Percentiles rank a stretch among this genome's conserved stretches.
phyloP scores from a whole-genome alignment of 2,113 vertebrate species.

The Caretta caretta region DNA sequence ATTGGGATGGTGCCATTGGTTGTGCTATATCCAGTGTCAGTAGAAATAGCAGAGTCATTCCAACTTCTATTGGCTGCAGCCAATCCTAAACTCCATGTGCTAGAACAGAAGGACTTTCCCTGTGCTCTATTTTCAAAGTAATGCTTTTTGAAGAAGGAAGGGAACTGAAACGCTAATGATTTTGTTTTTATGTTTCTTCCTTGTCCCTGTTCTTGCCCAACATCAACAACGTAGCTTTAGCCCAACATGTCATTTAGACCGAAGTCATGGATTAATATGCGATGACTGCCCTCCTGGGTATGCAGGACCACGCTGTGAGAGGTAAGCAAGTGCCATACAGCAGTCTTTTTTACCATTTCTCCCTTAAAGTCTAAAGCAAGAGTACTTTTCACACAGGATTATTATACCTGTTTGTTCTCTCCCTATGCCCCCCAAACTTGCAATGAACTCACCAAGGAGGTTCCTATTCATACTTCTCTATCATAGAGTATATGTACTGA shows the following conservation, averaged over 20 bases:
- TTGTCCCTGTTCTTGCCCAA: conserved; percentile 69
- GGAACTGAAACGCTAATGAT: conserved; percentile 64
- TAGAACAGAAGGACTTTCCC: conserved; percentile 56
- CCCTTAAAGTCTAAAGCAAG: conserved; percentile 18
- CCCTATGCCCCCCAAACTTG: not conserved
- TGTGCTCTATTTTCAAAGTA: conserved; percentile 55
- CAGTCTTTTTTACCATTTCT: not conserved
- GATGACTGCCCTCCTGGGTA: conserved; percentile 89
- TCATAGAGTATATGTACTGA: not conserved
- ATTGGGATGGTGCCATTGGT: conserved; percentile 73
- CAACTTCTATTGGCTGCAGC: conserved; percentile 73
- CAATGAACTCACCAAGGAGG: conserved; percentile 13
- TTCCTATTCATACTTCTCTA: conserved; percentile 25
- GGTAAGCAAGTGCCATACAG: conserved; percentile 80
- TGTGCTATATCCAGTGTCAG: conserved; percentile 74
- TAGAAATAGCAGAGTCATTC: conserved; percentile 82
- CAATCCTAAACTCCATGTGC: conserved; percentile 73
- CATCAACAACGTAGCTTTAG: conserved; percentile 89
- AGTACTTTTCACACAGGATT: not conserved
- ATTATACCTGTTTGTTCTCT: not conserved
- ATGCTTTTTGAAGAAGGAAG: conserved; percentile 23
- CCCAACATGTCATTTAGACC: conserved; percentile 90
- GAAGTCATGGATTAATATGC: conserved; percentile 85
- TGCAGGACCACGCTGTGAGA: conserved; percentile 89
- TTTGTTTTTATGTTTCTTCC: conserved; percentile 69